Conservation (phyloP, 1,140 invertebrate species). For the Zaprionus nigranus region DNA sequence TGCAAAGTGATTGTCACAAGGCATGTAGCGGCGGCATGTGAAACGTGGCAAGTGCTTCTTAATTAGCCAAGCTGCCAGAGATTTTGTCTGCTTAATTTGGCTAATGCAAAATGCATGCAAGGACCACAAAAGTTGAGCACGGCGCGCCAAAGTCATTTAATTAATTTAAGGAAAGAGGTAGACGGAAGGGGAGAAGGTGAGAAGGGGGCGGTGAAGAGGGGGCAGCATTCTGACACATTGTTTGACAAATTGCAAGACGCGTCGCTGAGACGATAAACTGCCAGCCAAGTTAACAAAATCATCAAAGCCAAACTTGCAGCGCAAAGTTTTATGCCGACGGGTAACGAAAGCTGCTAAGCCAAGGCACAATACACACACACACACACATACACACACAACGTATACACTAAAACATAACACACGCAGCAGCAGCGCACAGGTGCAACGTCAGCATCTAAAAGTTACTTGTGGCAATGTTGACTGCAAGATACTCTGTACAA, state of each 20-base stretch:
- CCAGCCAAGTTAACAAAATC: slow-evolving; percentile 66
- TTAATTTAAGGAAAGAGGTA: slow-evolving; percentile 62
- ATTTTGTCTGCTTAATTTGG: slow-evolving; percentile 71
- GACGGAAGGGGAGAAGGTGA: not conserved
- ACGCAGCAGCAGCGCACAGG: slow-evolving; percentile 35
- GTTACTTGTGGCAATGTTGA: not conserved
- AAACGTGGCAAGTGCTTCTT: slow-evolving; percentile 43
- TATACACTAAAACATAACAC: not conserved
- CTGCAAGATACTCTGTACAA: not conserved
- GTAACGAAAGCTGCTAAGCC: slow-evolving; percentile 56
- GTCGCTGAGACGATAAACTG: slow-evolving; percentile 49
- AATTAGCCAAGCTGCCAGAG: slow-evolving; percentile 61
- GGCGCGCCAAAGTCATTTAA: slow-evolving; percentile 65
- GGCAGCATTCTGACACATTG: slow-evolving; percentile 78
- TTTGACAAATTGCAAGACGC: slow-evolving; percentile 78
- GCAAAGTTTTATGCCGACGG: slow-evolving; percentile 74
- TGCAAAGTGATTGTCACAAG: not conserved
- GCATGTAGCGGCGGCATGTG: slow-evolving; percentile 11
- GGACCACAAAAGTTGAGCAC: slow-evolving; percentile 56
- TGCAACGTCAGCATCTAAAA: slow-evolving; percentile 47
- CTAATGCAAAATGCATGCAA: slow-evolving; percentile 68
- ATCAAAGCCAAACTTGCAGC: slow-evolving; percentile 74
- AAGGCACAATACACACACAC: slow-evolving; percentile 16
- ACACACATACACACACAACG: slow-evolving; percentile 22
- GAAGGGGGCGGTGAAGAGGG: not conserved